phyloP scores from a whole-genome alignment of 1,140 invertebrate genomes.

The Lepidotrigona ventralis region DNA sequence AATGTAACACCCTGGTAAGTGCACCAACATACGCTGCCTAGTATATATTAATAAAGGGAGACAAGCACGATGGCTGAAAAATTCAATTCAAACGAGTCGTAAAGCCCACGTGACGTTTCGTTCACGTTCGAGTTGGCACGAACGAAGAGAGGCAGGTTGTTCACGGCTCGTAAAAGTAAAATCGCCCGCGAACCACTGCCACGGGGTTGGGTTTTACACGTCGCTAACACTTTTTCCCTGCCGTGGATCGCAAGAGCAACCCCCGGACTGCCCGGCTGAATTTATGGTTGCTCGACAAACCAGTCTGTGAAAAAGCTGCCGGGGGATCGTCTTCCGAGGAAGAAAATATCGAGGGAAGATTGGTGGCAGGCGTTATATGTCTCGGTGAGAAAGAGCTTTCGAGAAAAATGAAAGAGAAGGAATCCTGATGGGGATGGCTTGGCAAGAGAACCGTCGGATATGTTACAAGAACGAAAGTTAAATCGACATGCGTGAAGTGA shows the following conservation, averaged over 20 bases:
- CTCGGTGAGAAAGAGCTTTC: background rate
- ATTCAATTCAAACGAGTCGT: slow-evolving; percentile 34
- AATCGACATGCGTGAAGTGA: background rate
- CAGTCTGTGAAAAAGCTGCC: background rate
- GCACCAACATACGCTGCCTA: too few species aligned
- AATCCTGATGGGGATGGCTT: background rate
- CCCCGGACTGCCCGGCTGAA: background rate
- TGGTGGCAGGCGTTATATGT: too few species aligned
- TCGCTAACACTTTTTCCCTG: slow-evolving; percentile 32
- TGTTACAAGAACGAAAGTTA: background rate
- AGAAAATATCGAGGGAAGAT: background rate
- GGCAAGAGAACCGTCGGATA: background rate
- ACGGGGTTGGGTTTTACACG: slow-evolving; percentile 11
- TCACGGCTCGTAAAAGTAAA: slow-evolving; percentile 42
- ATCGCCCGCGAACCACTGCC: slow-evolving; percentile 46
- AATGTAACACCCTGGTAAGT: background rate
- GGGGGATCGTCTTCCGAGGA: background rate
- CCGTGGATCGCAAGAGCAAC: background rate
- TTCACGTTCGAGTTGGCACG: slow-evolving; percentile 14
- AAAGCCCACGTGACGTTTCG: slow-evolving; percentile 19
- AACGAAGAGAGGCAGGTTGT: background rate
- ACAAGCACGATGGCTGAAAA: background rate
- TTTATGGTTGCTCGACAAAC: slow-evolving; percentile 18
- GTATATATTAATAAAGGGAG: background rate
- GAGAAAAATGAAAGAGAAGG: background rate